Evolutionary conservation across 1,140 invertebrate species (phyloP).

Genomic region (Pinna nobilis): DNA sequence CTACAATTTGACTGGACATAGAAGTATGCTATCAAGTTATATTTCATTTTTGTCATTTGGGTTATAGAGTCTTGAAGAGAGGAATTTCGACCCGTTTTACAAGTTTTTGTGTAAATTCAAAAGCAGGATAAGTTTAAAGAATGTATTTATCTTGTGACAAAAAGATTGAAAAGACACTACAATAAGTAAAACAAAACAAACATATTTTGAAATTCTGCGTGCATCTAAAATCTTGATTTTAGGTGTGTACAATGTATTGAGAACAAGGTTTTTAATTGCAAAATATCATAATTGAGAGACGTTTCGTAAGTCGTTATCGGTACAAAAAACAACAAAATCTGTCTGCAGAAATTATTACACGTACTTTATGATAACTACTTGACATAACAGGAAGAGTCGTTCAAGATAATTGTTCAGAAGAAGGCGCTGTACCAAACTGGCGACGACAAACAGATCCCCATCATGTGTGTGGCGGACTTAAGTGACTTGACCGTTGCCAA

Average conservation of each 20-base stretch:
- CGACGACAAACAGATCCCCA: constrained; percentile 51
- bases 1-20: too few relatives aligned
- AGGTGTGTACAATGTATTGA: neutral
- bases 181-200: neutral
- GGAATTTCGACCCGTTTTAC: too few relatives aligned
- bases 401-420: constrained; percentile 52
- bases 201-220: neutral
- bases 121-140: too few relatives aligned
- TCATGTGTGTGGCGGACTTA: constrained; percentile 51
- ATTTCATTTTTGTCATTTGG: too few relatives aligned
- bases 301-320: neutral
- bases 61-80: too few relatives aligned
- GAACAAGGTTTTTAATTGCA: neutral
- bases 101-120: too few relatives aligned
- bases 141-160: too few relatives aligned
- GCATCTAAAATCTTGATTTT: neutral
- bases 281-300: neutral
- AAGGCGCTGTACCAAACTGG: constrained; percentile 50
- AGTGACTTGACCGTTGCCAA: constrained; percentile 37
- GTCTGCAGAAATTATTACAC: too few relatives aligned
- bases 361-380: too few relatives aligned
- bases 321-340: too few relatives aligned
- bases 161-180: too few relatives aligned
- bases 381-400: constrained; percentile 45
- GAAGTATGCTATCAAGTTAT: too few relatives aligned